These are phyloP conservation scores for Donacobius atricapilla DNA, from an alignment of 2,113 vertebrate genomes.

Conservation along the genomic window DNA sequence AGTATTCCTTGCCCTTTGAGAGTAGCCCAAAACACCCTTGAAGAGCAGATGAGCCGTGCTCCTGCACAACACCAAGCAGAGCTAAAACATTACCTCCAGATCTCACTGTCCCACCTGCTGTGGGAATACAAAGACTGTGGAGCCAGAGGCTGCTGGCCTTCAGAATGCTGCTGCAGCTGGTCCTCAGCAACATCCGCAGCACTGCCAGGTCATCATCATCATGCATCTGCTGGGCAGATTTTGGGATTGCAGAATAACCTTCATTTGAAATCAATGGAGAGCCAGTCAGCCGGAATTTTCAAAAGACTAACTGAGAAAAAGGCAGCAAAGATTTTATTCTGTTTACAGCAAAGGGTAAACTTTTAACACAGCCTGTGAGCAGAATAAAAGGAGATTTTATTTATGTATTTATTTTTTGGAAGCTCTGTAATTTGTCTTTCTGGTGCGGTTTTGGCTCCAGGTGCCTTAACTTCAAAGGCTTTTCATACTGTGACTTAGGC, in stretches of 20 bases:
- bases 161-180: fast-evolving
- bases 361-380: background rate
- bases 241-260: background rate
- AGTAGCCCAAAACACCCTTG: background rate
- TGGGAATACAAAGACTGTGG: background rate
- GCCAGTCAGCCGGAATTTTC: background rate
- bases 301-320: background rate
- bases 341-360: background rate
- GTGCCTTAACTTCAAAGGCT: conserved; percentile 6
- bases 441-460: background rate
- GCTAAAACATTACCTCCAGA: background rate
- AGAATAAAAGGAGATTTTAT: background rate
- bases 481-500: background rate
- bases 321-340: background rate
- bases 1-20: background rate
- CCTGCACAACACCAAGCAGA: background rate
- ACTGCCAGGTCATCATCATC: background rate
- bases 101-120: background rate
- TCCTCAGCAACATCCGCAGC: background rate
- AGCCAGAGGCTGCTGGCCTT: background rate
- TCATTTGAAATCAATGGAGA: background rate
- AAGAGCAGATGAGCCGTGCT: background rate
- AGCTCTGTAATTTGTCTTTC: background rate
- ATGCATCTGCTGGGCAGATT: background rate
- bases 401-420: background rate